Base-by-base conservation (phyloP, 2,113 vertebrate species). In the Cyphomyrus discorhynchus region DNA sequence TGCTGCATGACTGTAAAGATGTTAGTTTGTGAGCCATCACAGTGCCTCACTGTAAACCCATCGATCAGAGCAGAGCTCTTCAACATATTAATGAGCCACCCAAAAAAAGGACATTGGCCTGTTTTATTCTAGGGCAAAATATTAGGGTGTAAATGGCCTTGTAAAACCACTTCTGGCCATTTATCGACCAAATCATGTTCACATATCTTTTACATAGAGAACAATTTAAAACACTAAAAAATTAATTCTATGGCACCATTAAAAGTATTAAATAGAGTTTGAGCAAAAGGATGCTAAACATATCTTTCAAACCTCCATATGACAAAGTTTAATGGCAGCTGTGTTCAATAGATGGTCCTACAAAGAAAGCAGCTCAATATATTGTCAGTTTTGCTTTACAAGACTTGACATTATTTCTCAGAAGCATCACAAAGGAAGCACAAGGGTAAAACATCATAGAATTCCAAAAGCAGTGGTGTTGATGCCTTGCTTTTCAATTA, bases 241-340 rank as follows among this genome's bases (percentile, higher is more conserved):
- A 9, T 9, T 3, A 15, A 24, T 58, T n/a, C 0, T n/a, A 58
- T 58, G 7, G 6, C 2, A 58, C 56, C 7, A n/a, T 82, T 45
- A 45, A 19, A 82, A 5, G 15, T 45, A 45, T 42, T 45, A 42
- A 11, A 93, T 92, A 50, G 24, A 93, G 92, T 94, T 92, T 84
- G 93, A 94, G 92, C 90, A 90, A 91, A 92, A 93, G 94, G 94
- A 94, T 92, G 94, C 94, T 95, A 95, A 94, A 95, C 94, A 93
- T 90, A 31, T 49, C 5, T 88, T 24, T 45, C 89, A 62, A 91
- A 19, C 89, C 52, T 15, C 87, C 84, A 86, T 86, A 45, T 77
- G 21, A 90, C 90, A 91, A 89, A 91, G 89, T 94, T 94, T 93
- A 95, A 94, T 93, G 95, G 94, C 94, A 95, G 93, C 94, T 95